phyloP scores from a whole-genome alignment of 1,140 invertebrate genomes.

The Temnothorax curvispinosus region DNA sequence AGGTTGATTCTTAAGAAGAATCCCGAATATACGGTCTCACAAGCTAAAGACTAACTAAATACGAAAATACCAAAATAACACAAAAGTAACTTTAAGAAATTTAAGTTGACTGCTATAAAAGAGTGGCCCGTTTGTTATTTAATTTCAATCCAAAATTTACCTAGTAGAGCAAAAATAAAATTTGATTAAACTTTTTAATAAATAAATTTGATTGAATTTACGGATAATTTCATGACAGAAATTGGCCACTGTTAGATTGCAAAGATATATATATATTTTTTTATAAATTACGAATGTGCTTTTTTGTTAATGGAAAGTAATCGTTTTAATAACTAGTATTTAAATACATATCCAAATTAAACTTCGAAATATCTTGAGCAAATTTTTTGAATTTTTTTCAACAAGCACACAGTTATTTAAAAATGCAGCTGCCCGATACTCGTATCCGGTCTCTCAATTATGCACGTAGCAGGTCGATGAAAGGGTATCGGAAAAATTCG shows the following conservation, averaged over 20 bases:
- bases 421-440: neutral
- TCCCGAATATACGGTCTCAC: neutral
- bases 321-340: neutral
- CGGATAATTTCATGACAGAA: neutral
- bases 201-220: neutral
- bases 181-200: neutral
- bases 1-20: conserved; percentile 20
- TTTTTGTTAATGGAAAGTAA: neutral
- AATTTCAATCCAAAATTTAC: neutral
- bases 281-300: neutral
- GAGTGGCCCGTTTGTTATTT: neutral
- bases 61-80: neutral
- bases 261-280: neutral
- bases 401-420: neutral
- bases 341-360: neutral
- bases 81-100: neutral
- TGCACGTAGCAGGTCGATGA: neutral
- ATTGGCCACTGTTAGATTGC: neutral
- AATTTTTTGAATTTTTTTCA: neutral
- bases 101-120: neutral
- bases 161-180: neutral
- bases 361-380: neutral
- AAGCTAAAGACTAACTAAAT: neutral
- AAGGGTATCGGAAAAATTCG: neutral
- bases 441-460: conserved; percentile 17